phyloP scores from a whole-genome alignment of 2,888 invertebrate genomes.

The Watsonalla binaria region DNA sequence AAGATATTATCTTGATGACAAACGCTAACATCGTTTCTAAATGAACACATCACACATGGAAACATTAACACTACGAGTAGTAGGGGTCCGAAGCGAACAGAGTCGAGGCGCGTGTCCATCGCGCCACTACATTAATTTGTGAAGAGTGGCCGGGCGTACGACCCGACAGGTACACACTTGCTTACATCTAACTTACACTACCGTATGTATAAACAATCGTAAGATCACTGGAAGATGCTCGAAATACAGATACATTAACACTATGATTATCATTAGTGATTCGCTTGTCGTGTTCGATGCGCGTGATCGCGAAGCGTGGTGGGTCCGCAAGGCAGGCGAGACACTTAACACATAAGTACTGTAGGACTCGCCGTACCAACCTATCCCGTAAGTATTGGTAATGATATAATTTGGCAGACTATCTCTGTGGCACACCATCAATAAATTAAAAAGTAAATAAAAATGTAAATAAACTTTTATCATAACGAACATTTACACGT shows the following conservation, averaged over 20 bases:
- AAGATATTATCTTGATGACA: conserved; percentile 50
- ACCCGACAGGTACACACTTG: conserved; percentile 65
- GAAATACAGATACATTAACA: conserved; percentile 60
- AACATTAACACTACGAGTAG: conserved; percentile 68
- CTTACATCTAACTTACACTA: conserved; percentile 66
- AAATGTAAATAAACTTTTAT: conserved; percentile 75
- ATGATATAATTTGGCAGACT: conserved; percentile 79
- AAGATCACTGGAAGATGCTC: conserved; percentile 76
- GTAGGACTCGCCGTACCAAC: conserved; percentile 18
- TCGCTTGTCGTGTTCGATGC: conserved; percentile 41
- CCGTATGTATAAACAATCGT: conserved; percentile 56
- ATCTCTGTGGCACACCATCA: conserved; percentile 79
- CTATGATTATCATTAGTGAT: conserved; percentile 41
- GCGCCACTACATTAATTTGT: conserved; percentile 71
- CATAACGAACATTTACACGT: conserved; percentile 74
- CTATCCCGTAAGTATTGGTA: conserved; percentile 62
- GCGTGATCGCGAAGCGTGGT: conserved; percentile 32
- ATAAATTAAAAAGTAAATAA: conserved; percentile 77
- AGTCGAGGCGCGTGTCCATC: conserved; percentile 50
- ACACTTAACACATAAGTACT: background rate
- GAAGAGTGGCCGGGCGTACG: conserved; percentile 60
- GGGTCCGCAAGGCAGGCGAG: conserved; percentile 22
- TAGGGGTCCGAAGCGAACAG: conserved; percentile 66
- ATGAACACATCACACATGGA: conserved; percentile 75
- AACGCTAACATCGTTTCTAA: conserved; percentile 64